Conservation (phyloP, 2,797 vertebrate genomes). For the Acipenser oxyrinchus region DNA sequence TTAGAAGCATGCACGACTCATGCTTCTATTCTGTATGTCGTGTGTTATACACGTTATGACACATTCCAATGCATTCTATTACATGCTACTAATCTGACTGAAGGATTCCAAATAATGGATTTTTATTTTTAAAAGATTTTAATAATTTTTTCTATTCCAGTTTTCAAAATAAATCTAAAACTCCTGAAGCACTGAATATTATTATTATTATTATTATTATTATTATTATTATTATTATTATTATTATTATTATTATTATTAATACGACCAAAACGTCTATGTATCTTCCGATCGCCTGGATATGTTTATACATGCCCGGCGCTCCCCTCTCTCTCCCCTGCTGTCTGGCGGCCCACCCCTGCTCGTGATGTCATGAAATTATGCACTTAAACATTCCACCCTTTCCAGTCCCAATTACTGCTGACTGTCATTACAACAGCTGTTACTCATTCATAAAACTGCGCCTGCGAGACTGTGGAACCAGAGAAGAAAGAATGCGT, state of each 20-base stretch:
- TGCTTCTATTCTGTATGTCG: too few relatives aligned
- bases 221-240: background rate
- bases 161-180: too few relatives aligned
- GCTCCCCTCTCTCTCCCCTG: constrained; percentile 31
- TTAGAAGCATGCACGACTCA: too few relatives aligned
- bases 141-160: too few relatives aligned
- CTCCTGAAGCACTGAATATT: background rate
- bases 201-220: background rate
- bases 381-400: constrained; percentile 40
- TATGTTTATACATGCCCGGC: constrained; percentile 74
- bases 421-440: constrained; percentile 24
- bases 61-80: too few relatives aligned
- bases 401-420: constrained; percentile 39
- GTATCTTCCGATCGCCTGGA: constrained; percentile 47
- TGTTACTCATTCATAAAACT: constrained; percentile 6
- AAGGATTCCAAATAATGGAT: too few relatives aligned
- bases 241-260: background rate
- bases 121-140: too few relatives aligned
- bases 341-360: constrained; percentile 35
- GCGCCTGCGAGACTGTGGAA: too few relatives aligned
- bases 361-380: constrained; percentile 37
- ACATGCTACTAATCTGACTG: too few relatives aligned
- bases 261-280: too few relatives aligned
- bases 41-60: too few relatives aligned
- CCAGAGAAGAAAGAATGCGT: too few relatives aligned